Conservation (phyloP, 2,888 invertebrate genomes). For the Odontothrips loti region DNA sequence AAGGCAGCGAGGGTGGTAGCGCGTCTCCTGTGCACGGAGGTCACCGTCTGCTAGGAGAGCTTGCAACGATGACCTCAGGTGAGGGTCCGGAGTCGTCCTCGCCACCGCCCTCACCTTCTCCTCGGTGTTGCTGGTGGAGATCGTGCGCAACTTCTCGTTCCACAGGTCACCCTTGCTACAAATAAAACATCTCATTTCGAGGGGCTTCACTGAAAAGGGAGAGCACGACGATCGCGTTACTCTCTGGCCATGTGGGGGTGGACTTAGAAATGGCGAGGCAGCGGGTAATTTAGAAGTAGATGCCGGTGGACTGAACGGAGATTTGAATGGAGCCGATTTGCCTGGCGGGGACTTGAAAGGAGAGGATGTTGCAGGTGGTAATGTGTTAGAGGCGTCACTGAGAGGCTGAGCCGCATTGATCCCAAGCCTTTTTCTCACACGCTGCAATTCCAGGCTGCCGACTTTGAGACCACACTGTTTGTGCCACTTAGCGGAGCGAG, state of each 20-base stretch:
- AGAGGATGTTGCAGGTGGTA: too few relatives aligned
- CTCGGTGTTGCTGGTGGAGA: not conserved
- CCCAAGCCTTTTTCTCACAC: not conserved
- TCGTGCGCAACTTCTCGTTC: not conserved
- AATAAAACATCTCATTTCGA: not conserved
- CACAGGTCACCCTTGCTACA: not conserved
- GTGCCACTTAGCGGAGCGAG: not conserved
- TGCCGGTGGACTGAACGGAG: too few relatives aligned
- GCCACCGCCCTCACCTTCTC: not conserved
- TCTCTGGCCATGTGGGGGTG: too few relatives aligned
- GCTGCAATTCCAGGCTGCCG: not conserved
- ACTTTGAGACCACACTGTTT: not conserved
- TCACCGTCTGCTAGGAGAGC: not conserved
- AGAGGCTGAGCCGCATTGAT: not conserved
- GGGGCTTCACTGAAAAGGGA: not conserved
- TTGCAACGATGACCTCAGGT: not conserved
- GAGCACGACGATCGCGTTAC: not conserved
- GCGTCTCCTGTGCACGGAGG: not conserved
- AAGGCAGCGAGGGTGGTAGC: not conserved
- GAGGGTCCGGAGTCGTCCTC: not conserved
- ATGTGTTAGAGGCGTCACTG: too few relatives aligned
- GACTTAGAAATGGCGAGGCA: too few relatives aligned
- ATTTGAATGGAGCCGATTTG: too few relatives aligned
- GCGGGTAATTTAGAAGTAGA: too few relatives aligned
- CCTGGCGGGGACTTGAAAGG: too few relatives aligned